These are phyloP conservation scores for Hirundichthys speculiger DNA, from an alignment of 2,113 vertebrate species.

Conservation along the genomic window DNA sequence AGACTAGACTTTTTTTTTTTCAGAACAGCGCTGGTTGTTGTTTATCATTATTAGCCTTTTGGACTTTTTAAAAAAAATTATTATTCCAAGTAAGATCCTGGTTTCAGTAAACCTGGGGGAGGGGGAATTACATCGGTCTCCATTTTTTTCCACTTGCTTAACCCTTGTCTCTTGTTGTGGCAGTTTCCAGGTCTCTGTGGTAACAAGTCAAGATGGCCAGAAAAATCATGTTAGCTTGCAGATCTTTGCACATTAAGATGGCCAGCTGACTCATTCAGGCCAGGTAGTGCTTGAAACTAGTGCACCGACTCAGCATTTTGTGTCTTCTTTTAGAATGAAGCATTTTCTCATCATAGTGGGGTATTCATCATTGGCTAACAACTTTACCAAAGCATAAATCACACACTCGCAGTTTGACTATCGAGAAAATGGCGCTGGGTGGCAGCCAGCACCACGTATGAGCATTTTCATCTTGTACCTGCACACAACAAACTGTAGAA, in stretches of 20 bases:
- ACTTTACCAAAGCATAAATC: conserved; percentile 3
- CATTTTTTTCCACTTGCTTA: conserved; percentile 35
- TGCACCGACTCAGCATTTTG: conserved; percentile 7
- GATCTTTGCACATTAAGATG: conserved; percentile 12
- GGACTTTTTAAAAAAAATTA: too few species aligned
- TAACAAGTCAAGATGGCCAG: conserved; percentile 14
- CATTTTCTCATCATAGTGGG: not conserved
- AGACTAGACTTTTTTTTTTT: too few species aligned
- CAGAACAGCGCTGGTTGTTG: too few species aligned
- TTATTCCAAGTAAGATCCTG: conserved; percentile 38
- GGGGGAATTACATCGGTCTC: conserved; percentile 17
- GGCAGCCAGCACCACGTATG: too few species aligned
- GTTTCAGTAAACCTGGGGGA: conserved; percentile 60
- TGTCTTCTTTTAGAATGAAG: not conserved
- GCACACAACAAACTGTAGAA: too few species aligned
- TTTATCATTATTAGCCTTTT: too few species aligned
- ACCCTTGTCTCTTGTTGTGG: conserved; percentile 16
- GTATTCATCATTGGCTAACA: not conserved
- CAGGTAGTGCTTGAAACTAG: conserved; percentile 4
- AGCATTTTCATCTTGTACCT: too few species aligned
- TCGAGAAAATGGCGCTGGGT: too few species aligned
- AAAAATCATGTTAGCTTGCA: conserved; percentile 16
- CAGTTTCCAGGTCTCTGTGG: conserved; percentile 15
- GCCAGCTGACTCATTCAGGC: conserved; percentile 21
- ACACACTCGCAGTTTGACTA: not conserved